These are phyloP conservation scores for Apostichopus californicus DNA, from an alignment of 35 echinoderm and acorn worm species.

Conservation along the genomic window DNA sequence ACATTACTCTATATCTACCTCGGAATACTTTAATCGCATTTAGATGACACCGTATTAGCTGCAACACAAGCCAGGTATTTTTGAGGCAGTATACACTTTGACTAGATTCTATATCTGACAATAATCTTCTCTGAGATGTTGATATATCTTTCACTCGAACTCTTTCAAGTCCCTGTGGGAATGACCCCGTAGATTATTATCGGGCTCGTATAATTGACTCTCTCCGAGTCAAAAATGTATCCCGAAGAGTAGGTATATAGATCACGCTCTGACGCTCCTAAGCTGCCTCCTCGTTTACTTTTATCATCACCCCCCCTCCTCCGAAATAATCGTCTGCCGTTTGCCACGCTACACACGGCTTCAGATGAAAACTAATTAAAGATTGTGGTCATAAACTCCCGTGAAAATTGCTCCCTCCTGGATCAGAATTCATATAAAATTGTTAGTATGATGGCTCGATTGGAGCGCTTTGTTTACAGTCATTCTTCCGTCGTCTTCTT, in stretches of 20 bases:
- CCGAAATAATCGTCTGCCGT: neutral
- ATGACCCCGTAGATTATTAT: neutral
- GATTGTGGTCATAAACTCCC: neutral
- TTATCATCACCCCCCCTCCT: neutral
- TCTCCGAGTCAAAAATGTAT: neutral
- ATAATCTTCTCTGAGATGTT: neutral
- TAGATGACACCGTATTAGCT: neutral
- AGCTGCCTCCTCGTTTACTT: too few species aligned
- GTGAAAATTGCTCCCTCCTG: neutral
- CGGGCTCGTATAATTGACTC: neutral
- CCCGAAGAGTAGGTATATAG: neutral
- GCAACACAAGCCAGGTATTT: neutral
- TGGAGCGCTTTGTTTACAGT: neutral
- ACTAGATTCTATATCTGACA: neutral
- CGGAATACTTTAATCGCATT: neutral
- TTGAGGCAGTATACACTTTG: neutral
- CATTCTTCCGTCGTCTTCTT: neutral
- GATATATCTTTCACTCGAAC: neutral
- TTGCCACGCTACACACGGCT: neutral
- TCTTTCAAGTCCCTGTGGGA: neutral
- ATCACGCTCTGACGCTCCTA: neutral
- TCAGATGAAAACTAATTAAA: neutral
- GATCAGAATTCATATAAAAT: neutral
- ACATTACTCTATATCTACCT: neutral
- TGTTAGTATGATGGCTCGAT: neutral